Conservation (phyloP, 2,113 vertebrate genomes). For the Odobenus rosmarus region DNA sequence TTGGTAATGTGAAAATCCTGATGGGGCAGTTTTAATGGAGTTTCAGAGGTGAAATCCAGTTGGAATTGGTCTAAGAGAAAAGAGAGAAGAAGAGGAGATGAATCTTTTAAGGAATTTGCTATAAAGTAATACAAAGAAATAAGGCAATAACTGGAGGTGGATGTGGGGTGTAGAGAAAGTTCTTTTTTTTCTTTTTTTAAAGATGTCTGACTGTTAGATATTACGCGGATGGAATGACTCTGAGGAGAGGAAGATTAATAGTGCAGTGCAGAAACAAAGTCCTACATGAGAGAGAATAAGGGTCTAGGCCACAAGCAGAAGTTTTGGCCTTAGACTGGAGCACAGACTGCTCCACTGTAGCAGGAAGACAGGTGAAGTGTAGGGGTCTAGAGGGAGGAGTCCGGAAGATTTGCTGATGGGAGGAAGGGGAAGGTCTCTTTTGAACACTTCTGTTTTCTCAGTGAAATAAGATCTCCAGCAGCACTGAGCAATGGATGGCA, state of each 20-base stretch:
- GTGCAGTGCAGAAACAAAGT: background rate
- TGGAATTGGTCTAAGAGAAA: constrained; percentile 7
- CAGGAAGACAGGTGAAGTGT: background rate
- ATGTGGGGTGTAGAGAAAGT: background rate
- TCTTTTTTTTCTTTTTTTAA: background rate
- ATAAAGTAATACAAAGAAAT: background rate
- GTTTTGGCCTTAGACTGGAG: background rate
- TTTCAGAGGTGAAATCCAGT: background rate
- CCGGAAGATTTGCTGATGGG: background rate
- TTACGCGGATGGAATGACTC: background rate
- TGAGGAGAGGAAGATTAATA: background rate
- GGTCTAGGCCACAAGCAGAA: background rate
- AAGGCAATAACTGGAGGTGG: background rate
- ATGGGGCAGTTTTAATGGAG: background rate
- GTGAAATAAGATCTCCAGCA: background rate
- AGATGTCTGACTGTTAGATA: background rate
- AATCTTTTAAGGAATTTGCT: background rate
- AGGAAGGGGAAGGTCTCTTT: background rate
- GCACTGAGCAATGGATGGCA: background rate
- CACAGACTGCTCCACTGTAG: background rate
- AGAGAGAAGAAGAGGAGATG: background rate
- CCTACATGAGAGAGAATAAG: background rate
- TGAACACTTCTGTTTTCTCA: background rate
- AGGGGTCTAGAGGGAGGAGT: background rate
- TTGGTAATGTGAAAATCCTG: background rate